A percentile compares a stretch with the other conserved stretches of the same genome.
Conservation (phyloP, 1,140 invertebrate species). For the Andrena cerasifolii region DNA sequence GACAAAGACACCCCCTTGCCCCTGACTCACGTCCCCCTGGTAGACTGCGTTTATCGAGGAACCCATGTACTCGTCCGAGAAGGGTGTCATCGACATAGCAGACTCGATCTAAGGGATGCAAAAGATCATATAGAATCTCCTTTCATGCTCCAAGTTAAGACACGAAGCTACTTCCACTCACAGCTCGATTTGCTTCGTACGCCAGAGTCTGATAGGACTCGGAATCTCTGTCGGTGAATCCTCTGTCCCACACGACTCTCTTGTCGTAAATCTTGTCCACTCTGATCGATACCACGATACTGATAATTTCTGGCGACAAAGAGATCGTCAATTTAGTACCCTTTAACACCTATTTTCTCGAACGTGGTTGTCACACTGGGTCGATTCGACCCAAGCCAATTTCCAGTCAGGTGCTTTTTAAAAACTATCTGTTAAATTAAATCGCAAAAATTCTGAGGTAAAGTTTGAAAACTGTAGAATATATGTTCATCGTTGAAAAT, state of each 20-base stretch:
- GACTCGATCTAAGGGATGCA: constrained; percentile 88
- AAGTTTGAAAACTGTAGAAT: no score
- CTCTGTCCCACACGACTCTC: constrained; percentile 89
- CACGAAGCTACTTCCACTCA: constrained; percentile 82
- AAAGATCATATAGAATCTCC: background rate
- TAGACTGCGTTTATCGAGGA: constrained; percentile 92
- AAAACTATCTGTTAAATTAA: no score
- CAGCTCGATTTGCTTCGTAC: constrained; percentile 92
- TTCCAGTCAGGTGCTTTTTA: no score
- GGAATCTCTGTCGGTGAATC: constrained; percentile 88
- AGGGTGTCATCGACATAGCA: constrained; percentile 94
- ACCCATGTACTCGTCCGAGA: constrained; percentile 92
- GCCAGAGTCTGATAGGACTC: constrained; percentile 91
- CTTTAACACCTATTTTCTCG: no score
- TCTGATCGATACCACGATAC: constrained; percentile 90
- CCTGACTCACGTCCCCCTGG: constrained; percentile 85
- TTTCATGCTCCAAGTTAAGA: background rate
- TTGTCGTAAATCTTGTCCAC: constrained; percentile 92
- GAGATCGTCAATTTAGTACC: background rate
- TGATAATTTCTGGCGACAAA: constrained; percentile 84
- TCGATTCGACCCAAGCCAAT: no score
- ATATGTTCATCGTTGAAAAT: no score
- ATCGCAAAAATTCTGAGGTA: no score
- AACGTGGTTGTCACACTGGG: no score
- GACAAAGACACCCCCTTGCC: constrained; percentile 89